Evolutionary conservation across 1,140 invertebrate species (phyloP).

Genomic region (Akabosia matsudoensis): DNA sequence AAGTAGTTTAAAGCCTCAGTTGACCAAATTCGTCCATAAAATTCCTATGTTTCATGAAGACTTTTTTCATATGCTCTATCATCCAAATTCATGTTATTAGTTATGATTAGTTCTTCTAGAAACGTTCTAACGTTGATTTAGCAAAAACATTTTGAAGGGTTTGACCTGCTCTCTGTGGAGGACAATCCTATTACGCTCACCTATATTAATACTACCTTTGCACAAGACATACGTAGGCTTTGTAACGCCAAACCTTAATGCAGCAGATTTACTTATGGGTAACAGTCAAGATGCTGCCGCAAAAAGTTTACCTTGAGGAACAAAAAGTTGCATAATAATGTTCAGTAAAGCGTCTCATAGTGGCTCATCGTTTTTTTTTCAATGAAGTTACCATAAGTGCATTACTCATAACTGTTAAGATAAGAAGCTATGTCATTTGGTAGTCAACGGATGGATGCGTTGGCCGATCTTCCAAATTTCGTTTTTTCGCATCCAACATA

Average conservation of each 20-base stretch:
- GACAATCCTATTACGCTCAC: slow-evolving; percentile 11
- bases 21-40: background rate
- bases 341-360: background rate
- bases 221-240: background rate
- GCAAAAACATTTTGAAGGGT: slow-evolving; percentile 11
- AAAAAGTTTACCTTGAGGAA: slow-evolving; percentile 11
- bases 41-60: background rate
- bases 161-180: slow-evolving; percentile 18
- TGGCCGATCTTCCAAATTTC: too few species aligned
- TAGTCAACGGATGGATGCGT: too few species aligned
- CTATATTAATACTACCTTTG: background rate
- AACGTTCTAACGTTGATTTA: background rate
- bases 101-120: background rate
- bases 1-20: background rate
- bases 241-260: background rate
- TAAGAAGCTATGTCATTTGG: too few species aligned
- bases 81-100: background rate
- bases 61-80: background rate
- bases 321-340: slow-evolving; percentile 22
- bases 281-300: background rate
- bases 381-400: background rate
- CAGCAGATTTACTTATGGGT: too few species aligned
- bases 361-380: too few species aligned
- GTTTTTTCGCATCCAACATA: too few species aligned
- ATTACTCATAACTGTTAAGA: background rate